Percentiles rank a stretch among this genome's conserved stretches.
phyloP scores from a whole-genome alignment of 2,797 vertebrate genomes.

The Fundulus diaphanus region DNA sequence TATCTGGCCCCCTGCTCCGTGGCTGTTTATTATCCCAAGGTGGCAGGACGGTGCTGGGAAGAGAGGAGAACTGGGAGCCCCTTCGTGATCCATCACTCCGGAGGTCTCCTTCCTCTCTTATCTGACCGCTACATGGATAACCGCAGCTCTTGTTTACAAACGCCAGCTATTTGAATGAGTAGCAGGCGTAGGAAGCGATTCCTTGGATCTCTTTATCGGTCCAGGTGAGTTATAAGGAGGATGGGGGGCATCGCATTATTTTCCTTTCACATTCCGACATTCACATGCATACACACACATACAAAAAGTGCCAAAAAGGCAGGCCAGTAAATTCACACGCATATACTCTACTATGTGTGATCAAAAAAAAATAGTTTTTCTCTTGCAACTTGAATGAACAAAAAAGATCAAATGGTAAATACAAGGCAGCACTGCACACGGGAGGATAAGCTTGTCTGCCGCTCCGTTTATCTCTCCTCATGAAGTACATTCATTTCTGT shows the following conservation, averaged over 20 bases:
- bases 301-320: slow-evolving; percentile 16
- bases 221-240: slow-evolving; percentile 73
- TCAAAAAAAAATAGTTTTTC: slow-evolving; percentile 44
- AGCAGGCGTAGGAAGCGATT: slow-evolving; percentile 73
- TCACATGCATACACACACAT: slow-evolving; percentile 7
- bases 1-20: slow-evolving; percentile 81
- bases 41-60: slow-evolving; percentile 80
- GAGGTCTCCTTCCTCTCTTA: slow-evolving; percentile 79
- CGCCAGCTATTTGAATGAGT: slow-evolving; percentile 77
- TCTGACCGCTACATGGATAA: slow-evolving; percentile 81
- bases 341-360: slow-evolving; percentile 8
- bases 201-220: slow-evolving; percentile 77
- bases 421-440: slow-evolving; percentile 43
- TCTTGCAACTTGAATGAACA: slow-evolving; percentile 58
- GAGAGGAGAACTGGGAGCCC: slow-evolving; percentile 76
- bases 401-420: slow-evolving; percentile 56
- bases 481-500: slow-evolving; percentile 79
- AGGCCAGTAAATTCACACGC: slow-evolving; percentile 16
- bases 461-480: slow-evolving; percentile 72
- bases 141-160: slow-evolving; percentile 79
- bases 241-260: slow-evolving; percentile 61
- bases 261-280: slow-evolving; percentile 49
- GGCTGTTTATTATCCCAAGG: slow-evolving; percentile 84
- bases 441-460: slow-evolving; percentile 70
- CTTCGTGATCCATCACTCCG: slow-evolving; percentile 81